Base-by-base conservation (phyloP, 2,797 vertebrate genomes). In the Acrossocheilus wenchowensis region DNA sequence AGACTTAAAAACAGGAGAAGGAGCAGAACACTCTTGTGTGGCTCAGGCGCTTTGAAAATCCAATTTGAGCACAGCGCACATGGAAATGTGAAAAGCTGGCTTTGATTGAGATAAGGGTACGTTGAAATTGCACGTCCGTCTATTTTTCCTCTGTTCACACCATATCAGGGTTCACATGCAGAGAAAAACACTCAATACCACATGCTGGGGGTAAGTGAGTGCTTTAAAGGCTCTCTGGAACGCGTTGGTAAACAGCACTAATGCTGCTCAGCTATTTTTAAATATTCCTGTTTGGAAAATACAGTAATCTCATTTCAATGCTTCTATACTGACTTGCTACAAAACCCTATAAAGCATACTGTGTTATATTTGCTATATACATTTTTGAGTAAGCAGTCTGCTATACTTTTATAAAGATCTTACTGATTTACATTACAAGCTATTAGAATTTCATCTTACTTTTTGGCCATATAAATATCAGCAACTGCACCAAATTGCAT, bases 31-130 rank as follows among this genome's bases (percentile, higher is more conserved):
- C 26, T 74, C 54, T 64, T 50, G 39, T 83, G 52, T 69, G 23
- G 36, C 75, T 69, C 34, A 45, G 64, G 74, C 79, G 48, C 64
- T 69, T 77, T 66, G 30, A 54, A 84, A 84, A 52, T 75, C 72
- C 30, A 36, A 68, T 41, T 68, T 78, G 60, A 72, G 39, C 21
- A 19, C 19, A 1, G 21, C 43, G 3, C n/a, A 48, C 52, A 85
- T 60, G 39, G 48, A 79, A 78, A 48, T 72, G 21, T 62, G 30
- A 72, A 60, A 45, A 80, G 52, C 26, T 4, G 26, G 39, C 11
- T 69, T 57, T 60, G 64, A 62, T 72, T 60, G 48, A 62, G 52
- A 80, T 85, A 7, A 50, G 4, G 21, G 9, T 69, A 41, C 2
- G 54, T 48, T 60, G 66, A 71, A 79, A 43, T 85, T 14, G n/a